phyloP scores from a whole-genome alignment of 2,113 vertebrate species.

The Piaya cayana region DNA sequence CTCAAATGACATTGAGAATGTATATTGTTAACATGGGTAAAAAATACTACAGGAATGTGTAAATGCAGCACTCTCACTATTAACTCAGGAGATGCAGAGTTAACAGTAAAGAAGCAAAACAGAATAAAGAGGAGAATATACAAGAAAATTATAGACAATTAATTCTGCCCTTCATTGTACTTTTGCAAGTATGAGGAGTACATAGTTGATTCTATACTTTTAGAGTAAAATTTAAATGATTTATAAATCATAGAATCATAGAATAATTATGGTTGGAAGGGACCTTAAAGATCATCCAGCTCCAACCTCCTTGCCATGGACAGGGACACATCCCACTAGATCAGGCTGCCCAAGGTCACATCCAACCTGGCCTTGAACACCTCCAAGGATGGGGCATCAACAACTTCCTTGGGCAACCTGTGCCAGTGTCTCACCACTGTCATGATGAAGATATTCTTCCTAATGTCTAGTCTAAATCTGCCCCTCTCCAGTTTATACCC shows the following conservation, averaged over 20 bases:
- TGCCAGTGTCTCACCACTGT: too few species aligned
- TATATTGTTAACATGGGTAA: neutral
- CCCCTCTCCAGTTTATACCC: too few species aligned
- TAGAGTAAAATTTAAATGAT: neutral
- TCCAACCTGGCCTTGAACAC: too few species aligned
- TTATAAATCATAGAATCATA: neutral
- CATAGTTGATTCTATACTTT: neutral
- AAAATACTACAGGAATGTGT: neutral
- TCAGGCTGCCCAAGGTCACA: too few species aligned
- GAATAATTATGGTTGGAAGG: too few species aligned
- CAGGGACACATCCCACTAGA: too few species aligned
- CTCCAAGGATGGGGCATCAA: too few species aligned
- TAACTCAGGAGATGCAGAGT: neutral
- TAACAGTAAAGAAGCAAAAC: neutral
- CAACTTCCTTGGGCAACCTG: too few species aligned
- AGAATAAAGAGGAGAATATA: neutral
- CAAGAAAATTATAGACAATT: neutral
- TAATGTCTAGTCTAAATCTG: too few species aligned
- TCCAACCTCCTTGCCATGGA: too few species aligned
- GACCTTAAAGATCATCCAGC: too few species aligned
- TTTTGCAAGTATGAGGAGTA: neutral
- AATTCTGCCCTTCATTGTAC: neutral
- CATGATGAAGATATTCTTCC: too few species aligned
- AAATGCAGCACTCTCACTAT: neutral
- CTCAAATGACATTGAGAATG: neutral